Percentiles rank a stretch among this genome's conserved stretches.
These are phyloP conservation scores for Acipenser oxyrinchus DNA, from an alignment of 2,797 vertebrate genomes.

Conservation along the genomic window DNA sequence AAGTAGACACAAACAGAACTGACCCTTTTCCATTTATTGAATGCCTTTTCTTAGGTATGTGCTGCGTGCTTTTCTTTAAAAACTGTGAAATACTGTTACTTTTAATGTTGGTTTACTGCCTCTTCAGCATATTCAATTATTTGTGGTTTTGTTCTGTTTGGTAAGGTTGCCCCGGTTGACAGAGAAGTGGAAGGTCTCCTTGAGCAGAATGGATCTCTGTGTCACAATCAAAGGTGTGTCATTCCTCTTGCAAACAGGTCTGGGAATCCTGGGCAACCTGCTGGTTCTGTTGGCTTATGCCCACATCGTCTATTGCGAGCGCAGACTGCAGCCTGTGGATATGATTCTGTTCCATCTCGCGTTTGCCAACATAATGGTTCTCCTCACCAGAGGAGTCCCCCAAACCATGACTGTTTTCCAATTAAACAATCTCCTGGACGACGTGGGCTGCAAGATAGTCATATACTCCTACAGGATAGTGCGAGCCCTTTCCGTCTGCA, in stretches of 20 bases:
- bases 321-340: conserved; percentile 57
- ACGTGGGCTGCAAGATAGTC: conserved; percentile 60
- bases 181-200: neutral
- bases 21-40: no score
- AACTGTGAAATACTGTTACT: no score
- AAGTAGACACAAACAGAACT: no score
- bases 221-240: conserved; percentile 69
- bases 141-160: no score
- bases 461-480: conserved; percentile 60
- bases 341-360: conserved; percentile 64
- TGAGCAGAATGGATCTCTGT: conserved; percentile 60
- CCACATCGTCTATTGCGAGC: conserved; percentile 39
- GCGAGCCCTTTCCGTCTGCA: conserved; percentile 62
- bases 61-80: no score
- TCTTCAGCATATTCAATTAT: no score
- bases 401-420: conserved; percentile 67
- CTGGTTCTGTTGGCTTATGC: conserved; percentile 54
- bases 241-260: conserved; percentile 64
- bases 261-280: conserved; percentile 58
- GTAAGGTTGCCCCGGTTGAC: no score
- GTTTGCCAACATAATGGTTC: conserved; percentile 60
- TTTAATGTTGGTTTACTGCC: no score
- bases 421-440: conserved; percentile 49
- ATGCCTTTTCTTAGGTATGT: no score
- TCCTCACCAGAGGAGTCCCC: conserved; percentile 58